Base-by-base conservation (phyloP, 2,888 invertebrate species). In the Thymelicus acteon region DNA sequence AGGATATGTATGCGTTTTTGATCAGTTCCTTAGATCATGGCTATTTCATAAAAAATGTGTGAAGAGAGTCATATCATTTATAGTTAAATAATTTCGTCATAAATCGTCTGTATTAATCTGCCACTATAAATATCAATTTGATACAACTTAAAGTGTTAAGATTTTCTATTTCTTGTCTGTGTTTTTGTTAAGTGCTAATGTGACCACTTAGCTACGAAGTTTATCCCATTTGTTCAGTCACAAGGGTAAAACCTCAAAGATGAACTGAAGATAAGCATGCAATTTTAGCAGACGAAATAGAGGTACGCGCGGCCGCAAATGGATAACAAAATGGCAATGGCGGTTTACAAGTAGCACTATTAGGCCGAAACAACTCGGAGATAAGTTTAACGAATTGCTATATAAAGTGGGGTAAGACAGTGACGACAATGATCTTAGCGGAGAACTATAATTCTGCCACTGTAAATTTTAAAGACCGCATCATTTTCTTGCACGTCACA, bases 351-450 rank as follows among this genome's bases (percentile, higher is more conserved):
- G 69, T 64, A 52, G 44, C 60, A 64, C 54, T 60, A 52, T 71
- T 65, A 60, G 64, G 60, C 60, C 60, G 58, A 71, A 70, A 71
- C 65, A 71, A 39, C 40, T 44, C 64, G 15, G 52, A 71, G 64
- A 71, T 65, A 71, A 71, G 70, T 71, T 71, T 52, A 71, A 71
- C 60, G 64, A 60, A 71, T 71, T 64, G 60, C 60, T 65, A 44
- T 64, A 65, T 70, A 60, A 60, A 63, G 54, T 24, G n/a, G 49
- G 60, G 58, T 47, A 57, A 48, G 63, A 31, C 39, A 48, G 48
- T 63, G 69, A 60, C 15, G 57, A 57, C 37, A 37, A 68, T 39
- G 69, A 48, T 69, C 58, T 58, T 48, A 62, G 19, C 47, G 37
- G 54, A 62, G 60, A 71, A 63, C 31, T 31, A 13, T 57, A 69